These are phyloP conservation scores for Mythimna pallens DNA, from an alignment of 2,888 invertebrate genomes.

Conservation along the genomic window DNA sequence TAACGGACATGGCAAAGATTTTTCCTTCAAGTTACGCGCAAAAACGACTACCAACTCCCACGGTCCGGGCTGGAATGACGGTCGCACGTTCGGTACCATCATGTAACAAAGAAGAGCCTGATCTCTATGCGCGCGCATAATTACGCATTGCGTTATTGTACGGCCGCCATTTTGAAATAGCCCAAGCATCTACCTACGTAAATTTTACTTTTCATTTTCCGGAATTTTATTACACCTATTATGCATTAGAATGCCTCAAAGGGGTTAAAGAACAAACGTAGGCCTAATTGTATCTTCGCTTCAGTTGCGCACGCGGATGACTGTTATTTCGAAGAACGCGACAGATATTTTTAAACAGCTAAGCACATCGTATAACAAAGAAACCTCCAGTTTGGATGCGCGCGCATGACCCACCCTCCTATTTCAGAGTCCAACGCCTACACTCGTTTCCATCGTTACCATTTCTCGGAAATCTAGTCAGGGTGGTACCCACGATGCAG, in stretches of 20 bases:
- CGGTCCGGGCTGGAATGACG: neutral
- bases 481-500: slow-evolving; percentile 5
- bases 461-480: slow-evolving; percentile 38
- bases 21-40: neutral
- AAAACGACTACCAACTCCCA: slow-evolving; percentile 5
- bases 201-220: neutral
- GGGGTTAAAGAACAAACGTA: neutral
- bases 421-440: neutral
- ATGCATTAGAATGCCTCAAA: neutral
- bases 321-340: neutral
- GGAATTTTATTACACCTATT: neutral
- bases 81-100: too few relatives aligned
- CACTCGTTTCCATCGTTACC: slow-evolving; percentile 34
- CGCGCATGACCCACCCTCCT: slow-evolving; percentile 28
- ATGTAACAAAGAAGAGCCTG: slow-evolving; percentile 10
- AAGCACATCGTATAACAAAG: neutral
- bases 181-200: too few relatives aligned
- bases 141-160: neutral
- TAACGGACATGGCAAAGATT: neutral
- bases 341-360: slow-evolving; percentile 19
- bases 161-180: slow-evolving; percentile 37
- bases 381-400: slow-evolving; percentile 21
- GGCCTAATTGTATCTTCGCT: neutral
- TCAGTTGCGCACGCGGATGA: neutral
- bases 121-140: slow-evolving; percentile 26